These are phyloP conservation scores for Notamacropus eugenii DNA, from an alignment of 2,797 vertebrate species.

Conservation along the genomic window DNA sequence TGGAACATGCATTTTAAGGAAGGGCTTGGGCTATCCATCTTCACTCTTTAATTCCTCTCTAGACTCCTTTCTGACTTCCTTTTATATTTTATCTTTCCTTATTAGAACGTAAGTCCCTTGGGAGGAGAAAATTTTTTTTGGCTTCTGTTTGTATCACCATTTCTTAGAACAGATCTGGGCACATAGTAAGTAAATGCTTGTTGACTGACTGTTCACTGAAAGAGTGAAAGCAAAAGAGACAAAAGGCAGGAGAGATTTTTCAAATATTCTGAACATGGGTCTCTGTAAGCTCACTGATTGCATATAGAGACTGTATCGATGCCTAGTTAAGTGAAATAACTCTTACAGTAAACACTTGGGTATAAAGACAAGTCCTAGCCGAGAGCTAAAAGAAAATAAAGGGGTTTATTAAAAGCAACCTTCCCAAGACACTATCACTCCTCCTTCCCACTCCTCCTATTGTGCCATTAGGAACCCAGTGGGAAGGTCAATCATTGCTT, in stretches of 20 bases:
- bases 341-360: neutral
- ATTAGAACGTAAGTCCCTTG: neutral
- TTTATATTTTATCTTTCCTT: neutral
- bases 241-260: neutral
- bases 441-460: neutral
- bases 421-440: neutral
- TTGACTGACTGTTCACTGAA: neutral
- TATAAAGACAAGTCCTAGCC: neutral
- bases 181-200: neutral
- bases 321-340: neutral
- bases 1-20: neutral
- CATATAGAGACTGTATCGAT: neutral
- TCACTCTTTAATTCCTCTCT: neutral
- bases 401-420: neutral
- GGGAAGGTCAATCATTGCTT: neutral
- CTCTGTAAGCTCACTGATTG: neutral
- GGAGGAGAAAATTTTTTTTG: no score
- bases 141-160: neutral
- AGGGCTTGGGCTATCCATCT: neutral
- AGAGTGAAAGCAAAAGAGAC: no score
- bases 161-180: neutral
- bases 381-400: neutral
- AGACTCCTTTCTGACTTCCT: neutral
- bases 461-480: neutral
- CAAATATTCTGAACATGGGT: neutral